Conservation (phyloP, 2,888 invertebrate genomes). For the Drosophila macrospina region DNA sequence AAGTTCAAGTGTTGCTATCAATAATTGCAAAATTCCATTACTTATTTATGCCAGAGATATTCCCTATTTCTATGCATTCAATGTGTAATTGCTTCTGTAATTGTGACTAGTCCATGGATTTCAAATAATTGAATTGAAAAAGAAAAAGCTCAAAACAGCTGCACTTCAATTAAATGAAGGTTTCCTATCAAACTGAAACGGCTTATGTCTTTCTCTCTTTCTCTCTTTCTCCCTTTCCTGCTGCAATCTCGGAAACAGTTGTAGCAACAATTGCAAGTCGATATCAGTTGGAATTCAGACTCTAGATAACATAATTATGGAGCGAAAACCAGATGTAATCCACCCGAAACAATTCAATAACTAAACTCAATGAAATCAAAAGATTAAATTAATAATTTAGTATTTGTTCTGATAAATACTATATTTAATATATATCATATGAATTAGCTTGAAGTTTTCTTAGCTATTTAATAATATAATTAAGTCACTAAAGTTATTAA, state of each 20-base stretch:
- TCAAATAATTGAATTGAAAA: neutral
- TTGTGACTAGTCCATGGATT: neutral
- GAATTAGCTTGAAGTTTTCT: too few relatives aligned
- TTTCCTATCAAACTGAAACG: neutral
- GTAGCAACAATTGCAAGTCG: slow-evolving; percentile 22
- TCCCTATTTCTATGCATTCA: neutral
- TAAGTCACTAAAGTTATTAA: too few relatives aligned
- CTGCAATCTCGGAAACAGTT: slow-evolving; percentile 17
- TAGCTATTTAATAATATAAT: too few relatives aligned
- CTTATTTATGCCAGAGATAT: too few relatives aligned
- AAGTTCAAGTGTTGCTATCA: too few relatives aligned
- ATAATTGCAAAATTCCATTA: too few relatives aligned
- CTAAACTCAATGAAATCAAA: neutral
- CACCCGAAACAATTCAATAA: neutral
- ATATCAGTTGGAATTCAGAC: slow-evolving; percentile 6
- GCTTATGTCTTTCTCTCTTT: neutral
- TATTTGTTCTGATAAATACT: too few relatives aligned
- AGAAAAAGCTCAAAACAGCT: slow-evolving; percentile 25
- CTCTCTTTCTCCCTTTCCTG: neutral
- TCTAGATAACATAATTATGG: neutral
- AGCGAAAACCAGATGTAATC: neutral
- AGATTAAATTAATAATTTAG: too few relatives aligned
- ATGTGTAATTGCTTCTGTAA: neutral
- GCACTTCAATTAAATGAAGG: slow-evolving; percentile 1
- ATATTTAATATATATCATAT: too few relatives aligned